Conservation (phyloP, 2,888 invertebrate species). For the Scaeva pyrastri region DNA sequence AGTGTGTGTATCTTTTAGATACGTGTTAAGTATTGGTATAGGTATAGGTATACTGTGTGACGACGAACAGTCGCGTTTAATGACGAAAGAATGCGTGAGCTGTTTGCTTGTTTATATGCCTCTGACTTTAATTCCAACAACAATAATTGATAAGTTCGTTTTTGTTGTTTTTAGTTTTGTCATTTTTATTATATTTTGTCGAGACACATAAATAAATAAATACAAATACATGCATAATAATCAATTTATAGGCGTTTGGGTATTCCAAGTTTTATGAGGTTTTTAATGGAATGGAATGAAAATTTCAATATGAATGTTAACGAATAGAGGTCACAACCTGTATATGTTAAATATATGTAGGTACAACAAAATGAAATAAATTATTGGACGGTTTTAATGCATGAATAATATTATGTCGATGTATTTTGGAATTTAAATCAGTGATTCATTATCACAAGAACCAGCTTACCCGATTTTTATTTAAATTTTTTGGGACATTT, state of each 20-base stretch:
- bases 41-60: background rate
- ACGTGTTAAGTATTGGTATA: too few relatives aligned
- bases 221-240: constrained; percentile 11
- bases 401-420: constrained; percentile 36
- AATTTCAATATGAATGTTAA: constrained; percentile 30
- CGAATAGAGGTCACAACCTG: constrained; percentile 65
- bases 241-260: constrained; percentile 20
- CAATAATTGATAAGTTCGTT: background rate
- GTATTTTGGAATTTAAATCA: background rate
- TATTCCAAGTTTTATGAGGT: background rate
- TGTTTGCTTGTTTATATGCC: constrained; percentile 11
- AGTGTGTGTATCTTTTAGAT: constrained; percentile 24
- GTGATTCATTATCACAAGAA: too few relatives aligned
- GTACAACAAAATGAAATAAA: constrained; percentile 21
- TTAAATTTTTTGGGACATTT: too few relatives aligned
- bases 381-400: constrained; percentile 1
- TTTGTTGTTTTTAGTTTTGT: constrained; percentile 10
- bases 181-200: background rate
- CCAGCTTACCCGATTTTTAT: too few relatives aligned
- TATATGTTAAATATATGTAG: constrained; percentile 15
- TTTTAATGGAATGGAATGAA: constrained; percentile 30
- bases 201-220: constrained; percentile 34
- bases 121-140: background rate
- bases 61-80: background rate
- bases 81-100: constrained; percentile 31